Percentiles rank a stretch among this genome's conserved stretches.
These are phyloP conservation scores for Diceros bicornis DNA, from an alignment of 2,797 vertebrate genomes.

Conservation along the genomic window DNA sequence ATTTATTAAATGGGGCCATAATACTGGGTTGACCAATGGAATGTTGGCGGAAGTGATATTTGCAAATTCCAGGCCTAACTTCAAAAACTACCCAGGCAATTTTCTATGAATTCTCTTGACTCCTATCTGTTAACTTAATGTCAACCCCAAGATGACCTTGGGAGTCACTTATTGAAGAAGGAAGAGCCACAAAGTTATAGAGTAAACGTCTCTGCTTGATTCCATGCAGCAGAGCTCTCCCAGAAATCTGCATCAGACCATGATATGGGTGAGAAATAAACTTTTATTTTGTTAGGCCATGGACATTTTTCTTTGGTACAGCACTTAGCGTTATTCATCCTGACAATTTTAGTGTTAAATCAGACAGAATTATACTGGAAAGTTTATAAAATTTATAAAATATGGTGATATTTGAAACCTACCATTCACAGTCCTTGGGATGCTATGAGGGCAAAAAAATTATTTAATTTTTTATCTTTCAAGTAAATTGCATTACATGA, in stretches of 20 bases:
- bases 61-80: not conserved
- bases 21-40: not conserved
- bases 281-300: not conserved
- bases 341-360: slow-evolving; percentile 54
- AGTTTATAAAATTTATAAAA: not conserved
- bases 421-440: slow-evolving; percentile 45
- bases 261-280: not conserved
- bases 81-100: not conserved
- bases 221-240: not conserved
- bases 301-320: not conserved
- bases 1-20: not conserved
- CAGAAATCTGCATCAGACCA: not conserved
- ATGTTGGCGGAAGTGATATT: not conserved
- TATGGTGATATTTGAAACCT: not conserved
- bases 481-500: not conserved
- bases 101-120: not conserved
- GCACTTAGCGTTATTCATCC: slow-evolving; percentile 14
- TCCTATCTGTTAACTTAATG: not conserved
- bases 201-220: not conserved
- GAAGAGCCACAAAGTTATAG: not conserved
- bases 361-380: not conserved
- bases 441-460: not conserved
- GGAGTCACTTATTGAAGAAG: not conserved
- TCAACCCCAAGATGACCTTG: not conserved
- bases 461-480: not conserved